Base-by-base conservation (phyloP, 2,888 invertebrate genomes). In the Cybosia mesomella region DNA sequence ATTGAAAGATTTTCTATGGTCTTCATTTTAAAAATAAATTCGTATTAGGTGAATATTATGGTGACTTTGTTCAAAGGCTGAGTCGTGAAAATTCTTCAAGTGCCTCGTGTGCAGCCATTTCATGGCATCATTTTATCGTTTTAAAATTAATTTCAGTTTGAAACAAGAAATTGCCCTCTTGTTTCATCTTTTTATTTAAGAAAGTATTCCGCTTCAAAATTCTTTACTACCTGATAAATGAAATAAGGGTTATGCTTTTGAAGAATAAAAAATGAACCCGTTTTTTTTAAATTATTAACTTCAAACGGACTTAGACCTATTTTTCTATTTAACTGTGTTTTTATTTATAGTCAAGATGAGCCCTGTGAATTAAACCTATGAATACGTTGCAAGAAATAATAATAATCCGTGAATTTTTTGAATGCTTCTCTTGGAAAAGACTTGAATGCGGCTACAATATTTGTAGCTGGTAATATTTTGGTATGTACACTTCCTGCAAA, bases 71-170 rank as follows among this genome's bases (percentile, higher is more conserved):
- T 83, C 82, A 82, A 82, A 79, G 69, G 69, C 68, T 75, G 75
- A 70, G 66, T 73, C 69, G 65, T 70, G 70, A 81, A 82, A 79
- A 86, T 85, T 87, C 81, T 79, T 81, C 80, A 72, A 82, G 74
- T 76, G 71, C 72, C 72, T 68, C 71, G 70, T 76, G 75, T 76
- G 66, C 75, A 66, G 67, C 77, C 74, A 70, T 78, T 85, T 82
- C 80, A 83, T 76, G 74, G 74, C 82, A 83, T 78, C 76, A 83
- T 84, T 82, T 73, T 79, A 72, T 73, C 67, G 70, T 70, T 58
- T 75, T 58, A 54, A 82, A 85, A 85, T 81, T 81, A 80, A 80
- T 80, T 79, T 65, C 67, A 71, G 60, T 79, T 76, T 72, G 58
- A 66, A 78, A 72, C 63, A 68, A 64, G 67, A 77, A 76, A 73